Percentiles rank a stretch among this genome's conserved stretches.
Conservation (phyloP, 92 coral and sea anemone species). For the Isaurus tuberculatus region DNA sequence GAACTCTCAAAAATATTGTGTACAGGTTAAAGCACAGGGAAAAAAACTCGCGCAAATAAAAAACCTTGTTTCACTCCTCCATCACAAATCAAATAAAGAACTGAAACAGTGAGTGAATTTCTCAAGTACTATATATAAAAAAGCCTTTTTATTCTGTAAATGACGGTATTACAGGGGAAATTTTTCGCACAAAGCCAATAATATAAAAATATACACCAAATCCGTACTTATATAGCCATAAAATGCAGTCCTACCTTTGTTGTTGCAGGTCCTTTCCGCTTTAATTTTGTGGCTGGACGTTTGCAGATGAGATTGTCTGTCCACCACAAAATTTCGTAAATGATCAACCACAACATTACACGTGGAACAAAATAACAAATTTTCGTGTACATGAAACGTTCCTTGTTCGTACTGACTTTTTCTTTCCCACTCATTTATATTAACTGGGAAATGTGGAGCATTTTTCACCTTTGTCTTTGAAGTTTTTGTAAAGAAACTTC, state of each 20-base stretch:
- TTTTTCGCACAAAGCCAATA: not conserved
- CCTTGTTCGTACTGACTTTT: no score
- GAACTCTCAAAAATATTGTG: no score
- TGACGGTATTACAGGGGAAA: conserved; percentile 9
- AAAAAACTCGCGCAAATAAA: not conserved
- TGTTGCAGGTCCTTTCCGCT: no score
- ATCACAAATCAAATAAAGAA: not conserved
- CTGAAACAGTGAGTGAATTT: not conserved
- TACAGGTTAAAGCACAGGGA: not conserved
- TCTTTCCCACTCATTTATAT: not conserved
- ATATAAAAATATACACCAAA: not conserved
- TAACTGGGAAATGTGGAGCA: conserved; percentile 18
- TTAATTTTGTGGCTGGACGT: no score
- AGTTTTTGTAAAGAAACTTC: conserved; percentile 6
- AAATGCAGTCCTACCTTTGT: no score
- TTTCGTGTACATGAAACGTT: conserved; percentile 5
- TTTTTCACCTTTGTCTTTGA: no score
- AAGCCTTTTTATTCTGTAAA: no score
- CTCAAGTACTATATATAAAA: no score
- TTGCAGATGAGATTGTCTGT: conserved; percentile 2
- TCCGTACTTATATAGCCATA: no score
- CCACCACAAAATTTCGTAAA: no score
- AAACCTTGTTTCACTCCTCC: no score
- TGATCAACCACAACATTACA: no score
- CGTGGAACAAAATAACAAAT: conserved; percentile 25